Evolutionary conservation across 2,888 invertebrate species (phyloP).

Genomic region (Helobdella robusta): DNA sequence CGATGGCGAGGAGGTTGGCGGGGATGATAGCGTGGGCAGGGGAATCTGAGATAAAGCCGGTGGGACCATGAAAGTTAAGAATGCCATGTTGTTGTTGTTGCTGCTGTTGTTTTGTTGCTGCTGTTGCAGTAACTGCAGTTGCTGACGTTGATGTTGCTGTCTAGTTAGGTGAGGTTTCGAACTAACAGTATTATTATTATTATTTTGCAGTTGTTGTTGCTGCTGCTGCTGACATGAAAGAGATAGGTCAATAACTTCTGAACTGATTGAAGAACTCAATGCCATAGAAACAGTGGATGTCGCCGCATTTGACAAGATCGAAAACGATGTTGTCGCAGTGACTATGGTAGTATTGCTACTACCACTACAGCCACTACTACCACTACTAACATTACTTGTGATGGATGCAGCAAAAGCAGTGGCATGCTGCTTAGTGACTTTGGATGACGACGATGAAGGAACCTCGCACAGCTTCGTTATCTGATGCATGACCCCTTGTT

Average conservation of each 20-base stretch:
- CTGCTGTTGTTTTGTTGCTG: constrained; percentile 6
- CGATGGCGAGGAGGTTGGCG: neutral
- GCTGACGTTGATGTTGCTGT: neutral
- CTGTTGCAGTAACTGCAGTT: neutral
- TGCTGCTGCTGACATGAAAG: neutral
- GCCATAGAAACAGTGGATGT: neutral
- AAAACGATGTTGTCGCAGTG: neutral
- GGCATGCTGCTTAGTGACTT: neutral
- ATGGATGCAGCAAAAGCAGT: neutral
- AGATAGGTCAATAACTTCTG: too few relatives aligned
- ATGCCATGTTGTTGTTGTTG: neutral
- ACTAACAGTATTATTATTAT: neutral
- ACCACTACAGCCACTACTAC: too few relatives aligned
- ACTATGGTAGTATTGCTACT: neutral
- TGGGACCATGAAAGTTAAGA: neutral
- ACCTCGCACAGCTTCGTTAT: constrained; percentile 59
- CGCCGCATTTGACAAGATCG: neutral
- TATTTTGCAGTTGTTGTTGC: neutral
- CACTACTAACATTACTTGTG: too few relatives aligned
- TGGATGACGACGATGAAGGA: neutral
- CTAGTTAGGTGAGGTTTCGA: neutral
- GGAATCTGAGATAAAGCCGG: constrained; percentile 9
- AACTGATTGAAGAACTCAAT: too few relatives aligned
- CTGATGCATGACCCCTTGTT: constrained; percentile 72
- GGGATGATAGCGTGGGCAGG: neutral